Conservation (phyloP, 2,888 invertebrate species). For the Meteorus colon region DNA sequence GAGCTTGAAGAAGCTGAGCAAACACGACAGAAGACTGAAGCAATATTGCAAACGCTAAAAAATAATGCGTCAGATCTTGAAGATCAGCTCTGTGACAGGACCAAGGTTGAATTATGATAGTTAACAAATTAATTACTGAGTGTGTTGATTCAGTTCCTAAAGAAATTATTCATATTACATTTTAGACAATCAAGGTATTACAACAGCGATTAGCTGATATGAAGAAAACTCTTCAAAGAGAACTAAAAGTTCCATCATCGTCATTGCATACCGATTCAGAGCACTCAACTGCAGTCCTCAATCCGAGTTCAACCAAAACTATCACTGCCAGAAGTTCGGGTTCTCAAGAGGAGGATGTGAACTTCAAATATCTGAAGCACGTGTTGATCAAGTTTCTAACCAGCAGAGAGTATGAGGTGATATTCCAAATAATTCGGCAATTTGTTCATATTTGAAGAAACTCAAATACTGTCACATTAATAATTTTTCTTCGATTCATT, state of each 20-base stretch:
- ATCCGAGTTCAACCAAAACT: slow-evolving; percentile 77
- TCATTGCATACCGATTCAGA: slow-evolving; percentile 77
- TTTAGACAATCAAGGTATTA: slow-evolving; percentile 88
- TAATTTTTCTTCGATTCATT: slow-evolving; percentile 56
- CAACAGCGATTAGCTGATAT: slow-evolving; percentile 91
- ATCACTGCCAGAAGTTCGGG: slow-evolving; percentile 71
- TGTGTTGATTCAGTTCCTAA: slow-evolving; percentile 1
- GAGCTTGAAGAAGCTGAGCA: slow-evolving; percentile 75
- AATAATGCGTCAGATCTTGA: slow-evolving; percentile 76
- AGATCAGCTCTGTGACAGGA: slow-evolving; percentile 79
- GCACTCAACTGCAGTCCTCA: slow-evolving; percentile 79
- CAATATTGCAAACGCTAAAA: slow-evolving; percentile 74
- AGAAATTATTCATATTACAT: slow-evolving; percentile 22
- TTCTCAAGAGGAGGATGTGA: slow-evolving; percentile 79
- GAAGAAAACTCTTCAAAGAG: slow-evolving; percentile 93
- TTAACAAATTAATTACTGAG: background rate
- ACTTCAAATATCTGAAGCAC: slow-evolving; percentile 92
- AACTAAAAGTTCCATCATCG: slow-evolving; percentile 78
- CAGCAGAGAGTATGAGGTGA: slow-evolving; percentile 83
- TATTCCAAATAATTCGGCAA: slow-evolving; percentile 27
- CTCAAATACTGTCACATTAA: too few relatives aligned
- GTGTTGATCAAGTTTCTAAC: slow-evolving; percentile 95
- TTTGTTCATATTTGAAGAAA: too few relatives aligned
- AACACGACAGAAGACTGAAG: slow-evolving; percentile 65
- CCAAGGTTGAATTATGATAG: slow-evolving; percentile 73